Evolutionary conservation across 2,113 vertebrate species (phyloP).

Genomic region (Callorhinus ursinus): DNA sequence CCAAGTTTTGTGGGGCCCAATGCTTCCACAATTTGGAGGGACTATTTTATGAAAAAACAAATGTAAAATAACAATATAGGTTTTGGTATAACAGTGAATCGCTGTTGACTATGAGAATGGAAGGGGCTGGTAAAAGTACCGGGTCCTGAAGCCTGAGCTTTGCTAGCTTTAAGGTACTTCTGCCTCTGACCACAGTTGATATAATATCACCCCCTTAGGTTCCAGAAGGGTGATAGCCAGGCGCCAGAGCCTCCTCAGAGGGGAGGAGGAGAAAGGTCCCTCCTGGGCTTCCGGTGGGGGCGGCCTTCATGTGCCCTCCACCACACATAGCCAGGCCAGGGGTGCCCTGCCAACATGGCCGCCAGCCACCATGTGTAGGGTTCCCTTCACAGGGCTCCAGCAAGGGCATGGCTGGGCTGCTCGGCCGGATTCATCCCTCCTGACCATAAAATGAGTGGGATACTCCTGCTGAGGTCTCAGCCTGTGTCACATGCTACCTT

Average conservation of each 20-base stretch:
- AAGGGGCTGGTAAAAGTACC: not conserved
- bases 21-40: not conserved
- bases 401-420: not conserved
- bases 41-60: not conserved
- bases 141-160: not conserved
- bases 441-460: no score
- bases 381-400: not conserved
- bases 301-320: rapidly evolving
- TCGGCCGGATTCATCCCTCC: not conserved
- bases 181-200: not conserved
- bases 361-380: rapidly evolving
- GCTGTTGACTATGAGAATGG: not conserved
- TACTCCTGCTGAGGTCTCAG: not conserved
- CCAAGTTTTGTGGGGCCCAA: not conserved
- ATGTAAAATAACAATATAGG: not conserved
- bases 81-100: not conserved
- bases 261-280: no score
- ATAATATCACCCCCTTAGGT: not conserved
- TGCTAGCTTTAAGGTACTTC: not conserved
- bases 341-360: rapidly evolving
- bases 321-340: no score
- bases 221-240: not conserved
- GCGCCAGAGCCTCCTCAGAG: not conserved
- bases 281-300: not conserved
- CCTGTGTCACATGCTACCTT: no score